These are phyloP conservation scores for Omphaloscelis lunosa DNA, from an alignment of 2,888 invertebrate species.

Conservation along the genomic window DNA sequence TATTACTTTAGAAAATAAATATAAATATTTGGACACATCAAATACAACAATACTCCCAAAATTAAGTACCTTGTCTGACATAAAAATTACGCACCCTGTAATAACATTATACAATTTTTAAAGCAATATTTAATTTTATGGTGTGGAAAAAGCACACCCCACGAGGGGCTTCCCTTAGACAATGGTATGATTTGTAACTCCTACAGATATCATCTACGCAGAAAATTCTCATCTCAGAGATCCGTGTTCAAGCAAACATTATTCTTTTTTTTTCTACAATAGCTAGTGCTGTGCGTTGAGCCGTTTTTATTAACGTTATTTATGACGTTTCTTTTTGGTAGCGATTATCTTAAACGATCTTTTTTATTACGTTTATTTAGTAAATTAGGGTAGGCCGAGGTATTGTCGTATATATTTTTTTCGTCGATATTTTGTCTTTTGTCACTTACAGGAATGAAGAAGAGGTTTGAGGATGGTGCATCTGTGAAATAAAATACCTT, in stretches of 20 bases:
- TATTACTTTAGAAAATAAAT: neutral
- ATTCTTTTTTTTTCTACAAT: slow-evolving; percentile 69
- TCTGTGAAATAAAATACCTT: slow-evolving; percentile 26
- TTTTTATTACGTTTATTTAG: slow-evolving; percentile 67
- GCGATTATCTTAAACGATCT: slow-evolving; percentile 68
- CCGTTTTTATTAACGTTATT: slow-evolving; percentile 78
- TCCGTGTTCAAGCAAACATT: slow-evolving; percentile 73
- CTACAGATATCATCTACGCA: slow-evolving; percentile 77
- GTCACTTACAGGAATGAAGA: neutral
- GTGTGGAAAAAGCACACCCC: slow-evolving; percentile 82
- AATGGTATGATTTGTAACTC: slow-evolving; percentile 86
- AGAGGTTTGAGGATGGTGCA: slow-evolving; percentile 13
- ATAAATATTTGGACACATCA: too few species aligned
- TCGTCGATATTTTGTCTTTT: slow-evolving; percentile 41
- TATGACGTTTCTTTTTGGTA: slow-evolving; percentile 66
- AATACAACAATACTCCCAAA: slow-evolving; percentile 17
- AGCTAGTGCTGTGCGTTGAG: slow-evolving; percentile 58
- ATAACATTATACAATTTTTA: slow-evolving; percentile 79
- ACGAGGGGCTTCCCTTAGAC: slow-evolving; percentile 77
- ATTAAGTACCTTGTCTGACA: slow-evolving; percentile 29
- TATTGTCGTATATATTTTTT: slow-evolving; percentile 31
- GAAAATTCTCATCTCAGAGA: slow-evolving; percentile 73
- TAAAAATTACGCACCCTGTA: slow-evolving; percentile 69
- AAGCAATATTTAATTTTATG: slow-evolving; percentile 87
- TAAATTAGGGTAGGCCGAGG: slow-evolving; percentile 60